These are phyloP conservation scores for Fulica atra DNA, from an alignment of 2,113 vertebrate species.

Conservation along the genomic window DNA sequence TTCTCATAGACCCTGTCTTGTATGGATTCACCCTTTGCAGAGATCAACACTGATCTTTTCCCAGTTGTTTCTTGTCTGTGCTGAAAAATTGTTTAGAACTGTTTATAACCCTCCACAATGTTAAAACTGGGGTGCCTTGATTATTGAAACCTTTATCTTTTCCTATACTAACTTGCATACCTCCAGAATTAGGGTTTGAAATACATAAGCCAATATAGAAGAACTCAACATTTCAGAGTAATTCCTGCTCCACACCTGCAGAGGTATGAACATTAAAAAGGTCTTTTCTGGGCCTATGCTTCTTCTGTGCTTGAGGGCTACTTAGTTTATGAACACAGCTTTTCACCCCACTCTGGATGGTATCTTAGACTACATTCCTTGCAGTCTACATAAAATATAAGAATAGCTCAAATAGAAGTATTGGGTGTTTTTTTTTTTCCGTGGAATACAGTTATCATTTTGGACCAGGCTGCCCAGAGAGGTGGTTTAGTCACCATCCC, in stretches of 20 bases:
- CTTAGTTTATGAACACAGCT: not conserved
- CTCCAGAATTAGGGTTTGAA: not conserved
- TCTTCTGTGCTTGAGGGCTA: not conserved
- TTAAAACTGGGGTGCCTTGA: not conserved
- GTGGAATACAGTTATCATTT: not conserved
- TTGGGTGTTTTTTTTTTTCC: not conserved
- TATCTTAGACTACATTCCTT: not conserved
- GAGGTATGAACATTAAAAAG: not conserved
- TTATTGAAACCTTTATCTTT: not conserved
- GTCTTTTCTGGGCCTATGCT: not conserved
- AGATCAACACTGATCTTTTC: not conserved
- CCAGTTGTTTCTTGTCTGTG: not conserved
- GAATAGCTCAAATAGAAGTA: not conserved
- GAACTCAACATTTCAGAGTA: not conserved
- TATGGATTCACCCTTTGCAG: not conserved
- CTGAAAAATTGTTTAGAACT: not conserved
- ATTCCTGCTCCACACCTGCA: not conserved
- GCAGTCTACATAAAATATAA: not conserved
- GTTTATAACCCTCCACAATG: not conserved
- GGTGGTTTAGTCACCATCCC: too few species aligned
- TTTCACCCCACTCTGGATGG: not conserved
- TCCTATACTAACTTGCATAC: not conserved
- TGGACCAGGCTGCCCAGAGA: not conserved
- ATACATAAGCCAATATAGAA: not conserved
- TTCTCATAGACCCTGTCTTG: not conserved